Evolutionary conservation across 2,888 invertebrate species (phyloP), one percentile per base, ranked within the genome.

Genomic region (Myathropa florea): DNA sequence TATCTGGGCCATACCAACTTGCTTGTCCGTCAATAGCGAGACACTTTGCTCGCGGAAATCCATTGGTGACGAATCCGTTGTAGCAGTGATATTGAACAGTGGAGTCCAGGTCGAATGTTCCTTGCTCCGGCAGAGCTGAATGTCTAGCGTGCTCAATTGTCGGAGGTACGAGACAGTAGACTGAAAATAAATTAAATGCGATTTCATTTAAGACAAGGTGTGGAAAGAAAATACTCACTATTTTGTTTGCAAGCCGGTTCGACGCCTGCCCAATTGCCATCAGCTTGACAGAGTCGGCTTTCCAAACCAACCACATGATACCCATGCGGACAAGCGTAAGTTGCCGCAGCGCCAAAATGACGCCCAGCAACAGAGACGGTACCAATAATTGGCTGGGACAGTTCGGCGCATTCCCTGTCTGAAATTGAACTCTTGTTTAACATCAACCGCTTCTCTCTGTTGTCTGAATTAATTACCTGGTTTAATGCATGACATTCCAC

Each of bases 401-500:
- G 93, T 88, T 96, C 96, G 0, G 97, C 96, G 89, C 97, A 97
- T 92, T 97, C 97, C n/a, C 97, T 95, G 91, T 97, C 97, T 94
- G 93, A 9, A 93, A 94, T 77, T 30, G 7, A 18, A 46, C 46
- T 0, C 6, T 7, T 46, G 18, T 2, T 46, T 18, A 46, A n/a
- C 4, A 46, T 46, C 46, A 18, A 6, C 18, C 7, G 1, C 18
- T 33, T 12, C 2, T 10, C 10, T 12, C 2, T 7, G 18, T 46
- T 7, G 18, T 7, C 18, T 46, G 0, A 18, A 46, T 46, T 46
- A 7, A 46, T 94, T 90, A 98, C 98, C 97, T 92, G 98, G 98
- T 92, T 99, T 98, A 89, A 99, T 98, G 93, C 99, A 99, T 72
- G 98, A 98, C 95, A 98, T 96, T 78, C 99, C 99, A 91, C 99